Base-by-base conservation (phyloP, 2,797 vertebrate genomes). In the Phrynocephalus guinanensis region DNA sequence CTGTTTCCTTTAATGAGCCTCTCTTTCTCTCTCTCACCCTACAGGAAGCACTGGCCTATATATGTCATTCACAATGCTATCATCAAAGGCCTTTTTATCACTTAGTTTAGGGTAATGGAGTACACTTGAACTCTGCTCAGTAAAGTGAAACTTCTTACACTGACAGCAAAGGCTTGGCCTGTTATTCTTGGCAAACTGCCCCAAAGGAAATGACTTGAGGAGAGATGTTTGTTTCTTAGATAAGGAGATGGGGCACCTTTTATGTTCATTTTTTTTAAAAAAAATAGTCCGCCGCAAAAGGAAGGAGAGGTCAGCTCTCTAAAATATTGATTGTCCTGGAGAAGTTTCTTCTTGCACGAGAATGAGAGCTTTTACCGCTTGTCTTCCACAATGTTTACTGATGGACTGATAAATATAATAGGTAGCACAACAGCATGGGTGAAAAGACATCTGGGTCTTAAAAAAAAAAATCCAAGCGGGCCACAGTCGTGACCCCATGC, bases 81-180 rank as follows among this genome's bases (percentile, higher is more conserved):
- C 95, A 96, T 96, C 96, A 97, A 97, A 97, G 95, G 89, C 56
- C 85, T 94, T 91, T 95, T 95, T 96, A 96, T 97, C 96, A 94
- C 93, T 95, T 95, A 95, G 89, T 91, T 93, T 94, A 89, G 93
- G 92, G 91, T 95, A 96, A 96, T 93, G 95, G 95, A 92, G 93
- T 89, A 60, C 75, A 95, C 94, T 96, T 94, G 92, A 95, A 95
- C 94, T 95, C 93, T 89, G 91, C 90, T 93, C 92, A 93, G 91
- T 90, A 93, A 96, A 96, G 89, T 93, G 94, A 95, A 96, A 96
- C 95, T 96, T 95, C 94, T 96, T 95, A 95, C 94, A 93, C 95
- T 88, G 89, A 93, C 88, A 96, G 93, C 90, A 95, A 89, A 94
- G 95, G 93, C 94, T 94, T 94, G 95, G 94, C 95, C 92, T 96